Percentiles rank a stretch among this genome's conserved stretches.
phyloP scores from a whole-genome alignment of 2,888 invertebrate species.

The Lycia hirtaria region DNA sequence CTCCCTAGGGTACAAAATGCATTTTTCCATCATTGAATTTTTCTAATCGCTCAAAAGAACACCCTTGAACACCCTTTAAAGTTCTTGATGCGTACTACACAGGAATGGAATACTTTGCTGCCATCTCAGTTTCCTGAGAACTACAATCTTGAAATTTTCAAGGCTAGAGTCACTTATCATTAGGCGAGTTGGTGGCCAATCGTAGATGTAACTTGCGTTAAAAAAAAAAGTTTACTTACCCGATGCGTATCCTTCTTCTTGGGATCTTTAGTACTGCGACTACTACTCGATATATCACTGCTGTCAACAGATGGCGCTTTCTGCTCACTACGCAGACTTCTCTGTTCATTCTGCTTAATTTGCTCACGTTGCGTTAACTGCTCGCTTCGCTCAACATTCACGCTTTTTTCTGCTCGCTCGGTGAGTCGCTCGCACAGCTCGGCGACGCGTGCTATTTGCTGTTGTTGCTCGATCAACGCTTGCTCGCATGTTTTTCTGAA shows the following conservation, averaged over 20 bases:
- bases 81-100: too few relatives aligned
- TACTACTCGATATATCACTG: slow-evolving; percentile 60
- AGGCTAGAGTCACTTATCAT: too few relatives aligned
- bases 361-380: slow-evolving; percentile 4
- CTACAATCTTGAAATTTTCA: too few relatives aligned
- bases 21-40: too few relatives aligned
- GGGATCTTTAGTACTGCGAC: slow-evolving; percentile 48
- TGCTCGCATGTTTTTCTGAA: slow-evolving; percentile 65
- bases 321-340: neutral
- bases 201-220: neutral
- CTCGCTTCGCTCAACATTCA: slow-evolving; percentile 6
- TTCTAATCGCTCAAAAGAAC: too few relatives aligned
- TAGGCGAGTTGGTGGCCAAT: too few relatives aligned
- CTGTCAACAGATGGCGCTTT: slow-evolving; percentile 40
- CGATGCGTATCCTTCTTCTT: slow-evolving; percentile 52
- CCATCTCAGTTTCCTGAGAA: too few relatives aligned
- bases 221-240: slow-evolving; percentile 42
- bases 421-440: slow-evolving; percentile 67
- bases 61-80: too few relatives aligned
- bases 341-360: neutral
- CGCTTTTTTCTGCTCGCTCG: slow-evolving; percentile 33
- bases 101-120: too few relatives aligned
- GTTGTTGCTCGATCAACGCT: slow-evolving; percentile 67
- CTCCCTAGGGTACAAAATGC: too few relatives aligned
- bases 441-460: slow-evolving; percentile 65